Base-by-base conservation (phyloP, 2,113 vertebrate species). In the Acanthochromis polyacanthus region DNA sequence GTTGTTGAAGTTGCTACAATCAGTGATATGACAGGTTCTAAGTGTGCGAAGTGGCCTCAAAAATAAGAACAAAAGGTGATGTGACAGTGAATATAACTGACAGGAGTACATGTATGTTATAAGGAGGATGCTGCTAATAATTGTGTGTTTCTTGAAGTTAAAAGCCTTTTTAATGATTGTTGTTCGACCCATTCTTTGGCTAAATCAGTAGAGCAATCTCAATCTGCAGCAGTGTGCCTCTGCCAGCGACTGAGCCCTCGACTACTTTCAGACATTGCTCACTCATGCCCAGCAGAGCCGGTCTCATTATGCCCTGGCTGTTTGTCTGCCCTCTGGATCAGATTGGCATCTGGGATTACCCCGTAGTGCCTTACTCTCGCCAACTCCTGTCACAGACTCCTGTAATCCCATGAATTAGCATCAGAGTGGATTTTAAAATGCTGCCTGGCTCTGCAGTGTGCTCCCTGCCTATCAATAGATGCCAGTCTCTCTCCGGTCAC, bases 331-430 rank as follows among this genome's bases (percentile, higher is more conserved):
- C 65, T 76, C 68, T 86, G 66, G 79, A 83, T 91, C 82, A 80
- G 84, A 84, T 84, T 53, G 77, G 56, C 88, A 79, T 84, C 58
- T 66, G 63, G 86, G 88, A 93, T 93, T 92, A 89, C 45, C 20
- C 17, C 11, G 53, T 56, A 80, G 85, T 80, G 73, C 66, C 53
- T 16, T 20, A 45, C 52, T 80, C 67, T 72, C 28, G 70, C 61
- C 82, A 68, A 66, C 52, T 87, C 69, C 62, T 75, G 84, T 87
- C 82, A 92, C 82, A 66, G 89, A 91, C 80, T 87, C 87, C 81
- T 81, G 83, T 89, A 92, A 93, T 92, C 91, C 83, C 64, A 70
- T 46, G 71, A 87, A 90, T 91, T 91, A 88, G 80, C 86, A 64
- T 88, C 63, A 75, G 55, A 51, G 40, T 45, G 81, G 65, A 82